Percentiles rank a stretch among this genome's conserved stretches.
phyloP scores from a whole-genome alignment of 2,113 vertebrate species.

The Narcine bancroftii region DNA sequence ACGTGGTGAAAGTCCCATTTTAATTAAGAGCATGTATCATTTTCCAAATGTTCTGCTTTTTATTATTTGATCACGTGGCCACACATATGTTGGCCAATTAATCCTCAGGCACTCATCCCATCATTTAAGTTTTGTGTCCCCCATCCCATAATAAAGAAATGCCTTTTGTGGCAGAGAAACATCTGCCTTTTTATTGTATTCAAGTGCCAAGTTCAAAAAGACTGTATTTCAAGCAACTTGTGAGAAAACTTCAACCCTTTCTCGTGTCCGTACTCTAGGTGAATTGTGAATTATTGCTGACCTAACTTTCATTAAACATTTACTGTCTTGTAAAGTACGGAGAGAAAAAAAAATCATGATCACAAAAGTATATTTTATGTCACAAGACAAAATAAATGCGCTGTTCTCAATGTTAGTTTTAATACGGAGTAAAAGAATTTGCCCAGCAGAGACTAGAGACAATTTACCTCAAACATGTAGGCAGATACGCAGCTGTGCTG shows the following conservation, averaged over 20 bases:
- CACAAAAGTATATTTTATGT: slow-evolving; percentile 60
- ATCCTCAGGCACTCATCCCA: neutral
- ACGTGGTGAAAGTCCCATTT: neutral
- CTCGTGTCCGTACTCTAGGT: neutral
- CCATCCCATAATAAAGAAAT: neutral
- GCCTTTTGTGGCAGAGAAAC: neutral
- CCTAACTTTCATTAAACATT: slow-evolving; percentile 32
- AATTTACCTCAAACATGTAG: slow-evolving; percentile 66
- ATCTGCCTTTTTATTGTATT: neutral
- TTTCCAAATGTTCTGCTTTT: neutral
- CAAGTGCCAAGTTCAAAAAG: neutral
- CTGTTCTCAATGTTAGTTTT: slow-evolving; percentile 64
- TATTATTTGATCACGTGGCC: neutral
- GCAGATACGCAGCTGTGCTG: slow-evolving; percentile 57
- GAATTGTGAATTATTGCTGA: slow-evolving; percentile 19
- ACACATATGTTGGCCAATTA: neutral
- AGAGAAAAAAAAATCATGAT: slow-evolving; percentile 55
- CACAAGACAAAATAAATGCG: slow-evolving; percentile 62
- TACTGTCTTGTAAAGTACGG: slow-evolving; percentile 58
- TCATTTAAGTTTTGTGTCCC: neutral
- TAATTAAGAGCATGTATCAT: neutral
- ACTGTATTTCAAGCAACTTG: neutral
- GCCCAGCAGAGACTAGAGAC: slow-evolving; percentile 67
- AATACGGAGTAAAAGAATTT: slow-evolving; percentile 62
- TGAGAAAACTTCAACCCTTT: neutral